Conservation (phyloP, 2,888 invertebrate genomes). For the Brachypterus glaber region DNA sequence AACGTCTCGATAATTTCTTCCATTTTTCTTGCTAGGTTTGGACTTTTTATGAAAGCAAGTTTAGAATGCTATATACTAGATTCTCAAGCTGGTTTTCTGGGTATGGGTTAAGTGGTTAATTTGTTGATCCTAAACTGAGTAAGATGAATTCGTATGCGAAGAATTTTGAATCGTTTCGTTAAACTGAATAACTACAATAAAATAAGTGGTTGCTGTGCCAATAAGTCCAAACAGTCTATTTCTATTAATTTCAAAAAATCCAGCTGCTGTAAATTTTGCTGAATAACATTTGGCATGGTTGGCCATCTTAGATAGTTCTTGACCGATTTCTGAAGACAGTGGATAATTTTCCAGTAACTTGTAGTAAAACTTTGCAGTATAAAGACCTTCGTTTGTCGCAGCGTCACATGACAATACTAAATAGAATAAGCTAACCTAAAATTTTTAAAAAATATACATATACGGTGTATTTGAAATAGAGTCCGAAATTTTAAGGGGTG, state of each 20-base stretch:
- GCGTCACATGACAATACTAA: constrained; percentile 3
- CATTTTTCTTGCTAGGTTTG: too few relatives aligned
- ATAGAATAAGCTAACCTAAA: too few relatives aligned
- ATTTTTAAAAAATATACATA: too few relatives aligned
- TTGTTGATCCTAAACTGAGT: background rate
- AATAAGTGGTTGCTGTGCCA: constrained; percentile 4
- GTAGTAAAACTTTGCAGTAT: constrained; percentile 1
- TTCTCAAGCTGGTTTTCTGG: too few relatives aligned
- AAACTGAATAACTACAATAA: constrained; percentile 7
- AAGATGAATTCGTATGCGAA: too few relatives aligned
- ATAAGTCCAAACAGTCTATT: constrained; percentile 1
- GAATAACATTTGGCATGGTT: background rate
- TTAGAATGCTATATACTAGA: too few relatives aligned
- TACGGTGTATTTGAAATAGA: too few relatives aligned
- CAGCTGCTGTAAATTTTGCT: constrained; percentile 3
- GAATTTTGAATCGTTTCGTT: too few relatives aligned
- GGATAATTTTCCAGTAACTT: constrained; percentile 4
- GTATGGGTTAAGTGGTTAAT: too few relatives aligned
- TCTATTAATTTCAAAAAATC: constrained; percentile 6
- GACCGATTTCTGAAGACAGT: background rate
- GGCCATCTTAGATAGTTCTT: constrained; percentile 1
- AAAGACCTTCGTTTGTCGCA: background rate
- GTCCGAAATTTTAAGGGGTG: too few relatives aligned
- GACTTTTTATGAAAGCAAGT: too few relatives aligned
- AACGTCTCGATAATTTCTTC: too few relatives aligned